A percentile compares a stretch with the other conserved stretches of the same genome.
These are phyloP conservation scores for Sceloporus tristichus DNA, from an alignment of 2,113 vertebrate genomes.

Conservation along the genomic window DNA sequence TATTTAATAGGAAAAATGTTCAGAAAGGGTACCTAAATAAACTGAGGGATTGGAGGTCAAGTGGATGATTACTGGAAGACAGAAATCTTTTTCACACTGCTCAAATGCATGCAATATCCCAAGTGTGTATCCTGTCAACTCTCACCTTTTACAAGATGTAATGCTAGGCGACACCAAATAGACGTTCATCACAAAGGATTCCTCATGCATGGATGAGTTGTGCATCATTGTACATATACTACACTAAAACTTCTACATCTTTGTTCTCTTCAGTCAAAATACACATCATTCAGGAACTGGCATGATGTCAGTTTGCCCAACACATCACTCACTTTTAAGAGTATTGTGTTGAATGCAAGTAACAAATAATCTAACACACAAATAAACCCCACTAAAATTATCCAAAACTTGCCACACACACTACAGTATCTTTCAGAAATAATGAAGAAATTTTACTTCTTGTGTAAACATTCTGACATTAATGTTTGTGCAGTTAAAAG, in stretches of 20 bases:
- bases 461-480: no score
- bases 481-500: no score
- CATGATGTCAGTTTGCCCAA: neutral
- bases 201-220: neutral
- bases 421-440: no score
- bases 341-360: no score
- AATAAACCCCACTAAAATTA: no score
- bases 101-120: neutral
- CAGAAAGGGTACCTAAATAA: constrained; percentile 31
- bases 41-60: neutral
- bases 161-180: neutral
- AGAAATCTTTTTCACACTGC: neutral
- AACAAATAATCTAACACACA: no score
- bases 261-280: neutral
- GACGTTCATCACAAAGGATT: constrained; percentile 8
- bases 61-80: neutral
- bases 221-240: neutral
- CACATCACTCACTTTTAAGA: no score
- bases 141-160: neutral
- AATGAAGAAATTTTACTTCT: no score
- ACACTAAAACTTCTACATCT: neutral
- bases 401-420: no score
- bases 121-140: neutral
- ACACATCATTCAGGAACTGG: neutral
- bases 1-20: neutral